Evolutionary conservation across 2,797 vertebrate genomes (phyloP).

Genomic region (Kryptolebias ocellatus): DNA sequence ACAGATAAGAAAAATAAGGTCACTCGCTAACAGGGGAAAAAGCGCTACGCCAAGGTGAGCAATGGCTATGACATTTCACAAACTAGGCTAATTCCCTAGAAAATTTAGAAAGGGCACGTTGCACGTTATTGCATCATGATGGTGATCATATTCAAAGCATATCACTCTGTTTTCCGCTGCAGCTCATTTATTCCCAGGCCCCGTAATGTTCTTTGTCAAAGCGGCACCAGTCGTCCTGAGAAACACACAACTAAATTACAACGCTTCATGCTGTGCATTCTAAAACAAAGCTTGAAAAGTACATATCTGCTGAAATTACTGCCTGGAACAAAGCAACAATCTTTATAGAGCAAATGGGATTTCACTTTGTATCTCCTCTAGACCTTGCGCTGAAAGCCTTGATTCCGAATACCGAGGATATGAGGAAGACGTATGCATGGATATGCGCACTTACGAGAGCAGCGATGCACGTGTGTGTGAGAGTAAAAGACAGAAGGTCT

Average conservation of each 20-base stretch:
- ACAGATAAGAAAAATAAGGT: constrained; percentile 80
- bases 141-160: constrained; percentile 55
- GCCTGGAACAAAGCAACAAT: constrained; percentile 38
- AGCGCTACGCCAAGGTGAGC: constrained; percentile 69
- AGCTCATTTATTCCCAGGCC: constrained; percentile 11
- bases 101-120: constrained; percentile 73
- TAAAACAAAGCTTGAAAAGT: constrained; percentile 38
- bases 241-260: constrained; percentile 39
- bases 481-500: constrained; percentile 8
- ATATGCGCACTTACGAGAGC: constrained; percentile 24
- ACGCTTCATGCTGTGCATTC: constrained; percentile 34
- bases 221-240: constrained; percentile 30
- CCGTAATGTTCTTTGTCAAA: constrained; percentile 33
- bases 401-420: constrained; percentile 25
- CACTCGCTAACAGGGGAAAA: constrained; percentile 73
- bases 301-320: constrained; percentile 20
- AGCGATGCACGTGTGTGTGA: constrained; percentile 2
- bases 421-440: constrained; percentile 17
- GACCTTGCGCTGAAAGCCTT: constrained; percentile 26
- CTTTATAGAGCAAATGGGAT: constrained; percentile 31
- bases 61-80: constrained; percentile 80
- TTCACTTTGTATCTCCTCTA: constrained; percentile 35
- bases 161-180: constrained; percentile 27
- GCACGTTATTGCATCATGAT: constrained; percentile 72
- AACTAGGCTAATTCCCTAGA: constrained; percentile 79